phyloP scores from a whole-genome alignment of 1,140 invertebrate genomes.

The Drosophila tsacasi region DNA sequence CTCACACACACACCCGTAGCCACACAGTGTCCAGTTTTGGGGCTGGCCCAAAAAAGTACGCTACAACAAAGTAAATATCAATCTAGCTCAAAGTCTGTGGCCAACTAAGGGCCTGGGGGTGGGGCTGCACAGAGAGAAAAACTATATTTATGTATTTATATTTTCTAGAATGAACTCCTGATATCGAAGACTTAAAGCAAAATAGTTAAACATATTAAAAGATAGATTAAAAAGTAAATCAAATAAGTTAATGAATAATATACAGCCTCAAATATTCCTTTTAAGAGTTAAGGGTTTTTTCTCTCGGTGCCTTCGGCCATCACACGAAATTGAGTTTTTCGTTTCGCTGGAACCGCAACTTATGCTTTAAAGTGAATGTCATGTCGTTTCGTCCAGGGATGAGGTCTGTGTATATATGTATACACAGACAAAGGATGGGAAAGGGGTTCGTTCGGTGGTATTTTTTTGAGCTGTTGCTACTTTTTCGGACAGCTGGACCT shows the following conservation, averaged over 20 bases:
- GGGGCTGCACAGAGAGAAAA: neutral
- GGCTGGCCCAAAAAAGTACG: conserved; percentile 55
- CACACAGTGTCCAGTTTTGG: conserved; percentile 21
- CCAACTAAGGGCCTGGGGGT: conserved; percentile 3
- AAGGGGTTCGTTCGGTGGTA: conserved; percentile 13
- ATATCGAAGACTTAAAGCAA: no score
- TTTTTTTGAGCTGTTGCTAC: conserved; percentile 15
- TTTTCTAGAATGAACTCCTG: no score
- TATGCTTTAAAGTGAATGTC: conserved; percentile 79
- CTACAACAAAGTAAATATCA: conserved; percentile 76
- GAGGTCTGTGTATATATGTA: neutral
- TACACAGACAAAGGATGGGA: neutral
- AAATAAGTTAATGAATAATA: no score
- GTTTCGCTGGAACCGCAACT: conserved; percentile 66
- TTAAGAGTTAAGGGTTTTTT: neutral
- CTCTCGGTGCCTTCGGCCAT: neutral
- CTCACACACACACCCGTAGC: conserved; percentile 1
- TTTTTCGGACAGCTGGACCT: conserved; percentile 41
- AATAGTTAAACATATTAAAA: no score
- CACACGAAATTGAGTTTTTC: conserved; percentile 58
- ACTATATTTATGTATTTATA: no score
- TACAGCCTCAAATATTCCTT: neutral
- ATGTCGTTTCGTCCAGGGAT: conserved; percentile 21
- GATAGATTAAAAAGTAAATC: no score
- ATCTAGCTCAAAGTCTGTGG: conserved; percentile 55